Evolutionary conservation across 2,888 invertebrate species (phyloP), one percentile per base, ranked within the genome.

Genomic region (Siphonodentalium dalli): DNA sequence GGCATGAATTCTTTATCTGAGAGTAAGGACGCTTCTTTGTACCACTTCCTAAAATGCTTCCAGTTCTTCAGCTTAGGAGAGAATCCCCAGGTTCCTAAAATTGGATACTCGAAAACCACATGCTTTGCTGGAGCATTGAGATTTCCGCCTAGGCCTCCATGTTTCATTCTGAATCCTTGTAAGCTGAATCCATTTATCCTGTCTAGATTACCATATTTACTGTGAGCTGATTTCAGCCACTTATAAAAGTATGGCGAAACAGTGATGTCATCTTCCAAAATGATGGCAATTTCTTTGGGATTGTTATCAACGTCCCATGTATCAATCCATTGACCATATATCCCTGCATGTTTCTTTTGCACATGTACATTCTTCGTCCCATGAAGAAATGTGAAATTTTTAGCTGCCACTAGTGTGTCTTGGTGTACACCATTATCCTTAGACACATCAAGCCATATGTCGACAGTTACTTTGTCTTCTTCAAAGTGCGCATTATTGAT

Each of bases 251-350:
- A 65, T 24, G 58, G 66, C 0, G 74, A 74, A 2, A 75, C 63
- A 11, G 66, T 63, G 13, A 72, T 34, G 46, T 76, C 76, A 39
- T 76, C 76, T 42, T 76, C 76, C 2, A 76, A 43, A 27, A 76
- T 61, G 1, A 76, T 55, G 1, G 66, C 75, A 11, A 73, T 65
- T 55, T 76, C 75, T 6, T 64, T 54, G 9, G 54, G 59, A 40
- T 66, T 55, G 2, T 49, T 37, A 3, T 28, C 31, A 0, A 70
- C 69, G 11, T 62, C 50, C 76, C 76, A 76, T 0, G 74, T 71
- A 5, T 58, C 42, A 6, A 67, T 45, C 67, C 67, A 67, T 29
- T 67, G 67, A 8, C 67, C 67, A 26, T 55, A 62, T 20, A 67
- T 62, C 3, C 67, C 65, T 15, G 59, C 67, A 61, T 67, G 67